Base-by-base conservation (phyloP, 2,888 invertebrate genomes). In the Kuschelorhynchus macadamiae region DNA sequence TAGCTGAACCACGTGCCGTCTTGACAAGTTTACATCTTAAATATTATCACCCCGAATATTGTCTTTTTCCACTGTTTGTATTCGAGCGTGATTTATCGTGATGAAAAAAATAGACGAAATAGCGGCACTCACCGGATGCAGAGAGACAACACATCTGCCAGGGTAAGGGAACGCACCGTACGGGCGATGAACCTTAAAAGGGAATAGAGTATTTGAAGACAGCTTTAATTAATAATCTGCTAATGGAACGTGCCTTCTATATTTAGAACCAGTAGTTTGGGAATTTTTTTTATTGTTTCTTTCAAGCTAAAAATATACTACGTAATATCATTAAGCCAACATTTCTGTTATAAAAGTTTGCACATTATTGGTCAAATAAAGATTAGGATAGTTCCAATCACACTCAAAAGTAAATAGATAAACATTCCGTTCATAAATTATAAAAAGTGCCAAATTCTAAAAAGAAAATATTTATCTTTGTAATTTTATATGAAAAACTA, bases 171-270 rank as follows among this genome's bases (percentile, higher is more conserved):
- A 56, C 60, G 46, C 32, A 18, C 16, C 8, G 33, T 30, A 42
- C 14, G 67, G 62, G 32, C 68, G 63, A 68, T 68, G 68, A 68
- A 68, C 68, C 62, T 56, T 50, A 55, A 61, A 59, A 67, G 60
- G 66, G 60, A 61, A 67, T 55, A 55, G 49, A 59, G 55, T 53
- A 56, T 32, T 39, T 41, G 66, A 67, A 55, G 60, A 67, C 66
- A 67, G 60, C 53, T 32, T 47, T 55, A 67, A 67, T 66, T 66
- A 67, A 61, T 67, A 57, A 41, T n/a, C 50, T 50, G n/a, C 50
- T 50, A 30, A 50, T 50, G 36, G 11, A 36, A 11, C 36, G 9
- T 36, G 21, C 12, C 11, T n/a, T 8, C 25, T 47, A 47, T 47
- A 21, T 47, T 47, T 20, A 32, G 50, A 50, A 50, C 41, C 4